Evolutionary conservation across 2,113 vertebrate species (phyloP).

Genomic region (Thamnaconus septentrionalis): DNA sequence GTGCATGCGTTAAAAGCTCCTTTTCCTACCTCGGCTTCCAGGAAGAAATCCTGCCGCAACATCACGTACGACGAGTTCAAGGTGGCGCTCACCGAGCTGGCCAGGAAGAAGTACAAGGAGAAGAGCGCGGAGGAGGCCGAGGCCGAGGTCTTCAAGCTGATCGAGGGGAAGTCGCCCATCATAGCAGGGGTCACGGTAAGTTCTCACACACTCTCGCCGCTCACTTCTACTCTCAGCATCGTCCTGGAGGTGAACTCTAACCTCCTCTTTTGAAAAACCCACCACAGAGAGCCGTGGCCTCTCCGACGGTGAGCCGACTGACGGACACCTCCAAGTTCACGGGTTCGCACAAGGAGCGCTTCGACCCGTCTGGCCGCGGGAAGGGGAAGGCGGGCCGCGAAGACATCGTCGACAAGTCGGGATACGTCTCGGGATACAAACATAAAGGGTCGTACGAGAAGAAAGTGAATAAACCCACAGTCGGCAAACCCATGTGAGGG

Average conservation of each 20-base stretch:
- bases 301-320: slow-evolving; percentile 91
- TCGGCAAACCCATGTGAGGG: slow-evolving; percentile 69
- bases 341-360: slow-evolving; percentile 94
- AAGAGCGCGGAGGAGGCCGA: slow-evolving; percentile 87
- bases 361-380: slow-evolving; percentile 87
- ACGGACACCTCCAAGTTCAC: slow-evolving; percentile 95
- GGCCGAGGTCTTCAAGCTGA: slow-evolving; percentile 85
- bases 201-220: not conserved
- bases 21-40: slow-evolving; percentile 54
- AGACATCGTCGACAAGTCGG: slow-evolving; percentile 88
- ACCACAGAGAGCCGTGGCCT: slow-evolving; percentile 86
- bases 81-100: slow-evolving; percentile 86
- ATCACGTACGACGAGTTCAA: slow-evolving; percentile 94
- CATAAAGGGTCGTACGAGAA: slow-evolving; percentile 93
- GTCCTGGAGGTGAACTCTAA: not conserved
- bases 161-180: slow-evolving; percentile 88
- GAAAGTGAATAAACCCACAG: slow-evolving; percentile 82
- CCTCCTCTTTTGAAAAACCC: slow-evolving; percentile 3
- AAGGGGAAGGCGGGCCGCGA: slow-evolving; percentile 93
- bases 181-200: slow-evolving; percentile 93
- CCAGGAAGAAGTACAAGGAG: slow-evolving; percentile 90
- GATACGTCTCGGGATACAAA: slow-evolving; percentile 95
- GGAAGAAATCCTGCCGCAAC: slow-evolving; percentile 89
- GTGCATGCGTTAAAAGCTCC: slow-evolving; percentile 1
- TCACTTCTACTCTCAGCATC: not conserved